A percentile compares a stretch with the other conserved stretches of the same genome.
phyloP scores from a whole-genome alignment of 2,888 invertebrate genomes.

The Aleiodes testaceus region DNA sequence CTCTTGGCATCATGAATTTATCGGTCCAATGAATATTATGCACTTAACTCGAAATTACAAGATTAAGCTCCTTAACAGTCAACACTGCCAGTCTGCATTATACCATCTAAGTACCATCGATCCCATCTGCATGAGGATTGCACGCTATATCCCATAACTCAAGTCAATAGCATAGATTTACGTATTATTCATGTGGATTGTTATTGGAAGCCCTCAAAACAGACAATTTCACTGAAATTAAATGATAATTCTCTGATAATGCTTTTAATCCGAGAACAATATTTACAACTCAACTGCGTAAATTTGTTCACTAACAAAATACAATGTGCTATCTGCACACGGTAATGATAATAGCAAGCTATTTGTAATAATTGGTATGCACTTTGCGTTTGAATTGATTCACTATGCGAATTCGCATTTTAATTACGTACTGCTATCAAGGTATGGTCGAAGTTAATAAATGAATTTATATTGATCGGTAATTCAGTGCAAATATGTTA shows the following conservation, averaged over 20 bases:
- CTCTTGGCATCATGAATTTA: too few relatives aligned
- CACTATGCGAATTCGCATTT: neutral
- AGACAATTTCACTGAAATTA: neutral
- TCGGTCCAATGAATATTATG: neutral
- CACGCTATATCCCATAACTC: neutral
- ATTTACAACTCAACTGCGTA: neutral
- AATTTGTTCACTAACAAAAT: constrained; percentile 8
- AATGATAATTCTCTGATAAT: constrained; percentile 19
- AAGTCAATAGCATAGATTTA: constrained; percentile 9
- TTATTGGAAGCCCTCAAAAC: neutral
- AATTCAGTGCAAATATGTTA: neutral
- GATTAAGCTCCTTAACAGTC: constrained; percentile 4
- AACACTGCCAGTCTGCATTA: neutral
- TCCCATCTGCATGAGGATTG: neutral
- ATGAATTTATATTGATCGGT: constrained; percentile 12
- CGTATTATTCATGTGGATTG: constrained; percentile 4
- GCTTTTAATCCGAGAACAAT: neutral
- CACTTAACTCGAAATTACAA: neutral
- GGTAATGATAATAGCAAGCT: neutral
- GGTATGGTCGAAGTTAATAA: neutral
- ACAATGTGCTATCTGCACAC: neutral
- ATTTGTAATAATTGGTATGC: neutral
- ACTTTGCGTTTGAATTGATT: neutral
- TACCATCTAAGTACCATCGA: constrained; percentile 1
- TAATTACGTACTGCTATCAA: neutral